Conservation (phyloP, 2,888 invertebrate species). For the Gastrophysa polygoni region DNA sequence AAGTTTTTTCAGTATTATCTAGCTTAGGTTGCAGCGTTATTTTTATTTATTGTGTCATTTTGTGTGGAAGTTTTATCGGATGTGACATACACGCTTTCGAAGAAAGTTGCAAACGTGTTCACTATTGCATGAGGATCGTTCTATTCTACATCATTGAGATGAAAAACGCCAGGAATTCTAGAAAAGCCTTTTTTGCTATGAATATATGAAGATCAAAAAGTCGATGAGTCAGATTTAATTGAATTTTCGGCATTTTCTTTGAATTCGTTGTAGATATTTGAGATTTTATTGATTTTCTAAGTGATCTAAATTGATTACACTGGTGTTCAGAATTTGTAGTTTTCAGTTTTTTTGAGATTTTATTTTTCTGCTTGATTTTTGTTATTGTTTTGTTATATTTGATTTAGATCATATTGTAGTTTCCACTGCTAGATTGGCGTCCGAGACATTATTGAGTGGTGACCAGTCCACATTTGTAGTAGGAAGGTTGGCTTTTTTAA, state of each 20-base stretch:
- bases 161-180: not conserved
- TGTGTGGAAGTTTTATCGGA: no score
- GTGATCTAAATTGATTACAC: not conserved
- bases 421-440: no score
- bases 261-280: not conserved
- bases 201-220: not conserved
- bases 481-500: no score
- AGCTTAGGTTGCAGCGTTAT: not conserved
- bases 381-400: no score
- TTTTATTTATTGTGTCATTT: not conserved
- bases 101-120: not conserved
- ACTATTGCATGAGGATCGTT: not conserved
- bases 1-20: not conserved
- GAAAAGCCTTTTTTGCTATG: constrained; percentile 1
- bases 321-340: not conserved
- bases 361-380: not conserved
- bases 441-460: no score
- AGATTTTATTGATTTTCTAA: constrained; percentile 1
- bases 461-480: no score
- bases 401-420: no score
- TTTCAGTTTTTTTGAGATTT: not conserved
- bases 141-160: not conserved
- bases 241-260: not conserved
- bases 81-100: not conserved
- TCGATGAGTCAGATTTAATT: not conserved